Base-by-base conservation (phyloP, 2,113 vertebrate genomes). In the Perca flavescens region DNA sequence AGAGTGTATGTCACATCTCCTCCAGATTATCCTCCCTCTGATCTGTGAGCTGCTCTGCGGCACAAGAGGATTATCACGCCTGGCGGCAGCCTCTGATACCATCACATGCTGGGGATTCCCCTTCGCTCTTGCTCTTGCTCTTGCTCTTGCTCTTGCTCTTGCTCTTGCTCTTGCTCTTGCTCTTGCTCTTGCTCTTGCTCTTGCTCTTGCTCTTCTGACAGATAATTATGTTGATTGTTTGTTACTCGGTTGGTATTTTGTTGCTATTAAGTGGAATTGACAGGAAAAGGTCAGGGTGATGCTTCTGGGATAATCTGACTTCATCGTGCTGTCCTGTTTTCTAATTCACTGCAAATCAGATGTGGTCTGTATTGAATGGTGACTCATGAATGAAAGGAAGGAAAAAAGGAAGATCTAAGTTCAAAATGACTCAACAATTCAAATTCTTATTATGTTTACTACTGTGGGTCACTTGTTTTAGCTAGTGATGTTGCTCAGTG, bases 41-140 rank as follows among this genome's bases (percentile, higher is more conserved):
- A 91, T 93, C 87, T 91, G 82, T 61, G 86, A 89, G 88, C 80
- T 82, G 74, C 81, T 89, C 78, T 72, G 77, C 21, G 56, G 89
- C 75, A 77, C 89, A 63, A 71, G 84, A 86, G 89, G 86, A 90
- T 92, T 92, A 93, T 76, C 65, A 56, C 28, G 49, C 82, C 80
- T 88, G 52, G 34, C 47, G n/a, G 86, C 69, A 65, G 68, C 53
- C 1, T 77, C 50, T 75, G 82, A 71, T 86, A 22, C 53, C 56
- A 67, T 88, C 85, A 4, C 66, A 12, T 74, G 60, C 82, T 40
- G 31, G n/a, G 66, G 49, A 64, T 73, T 63, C 76, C 85, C 84
- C 67, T 43, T 46, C 15, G 2, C 54, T 3, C 36, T 6, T 40
- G 61, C 52, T 43, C 40, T 34, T 34, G 34, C 8, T 40, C 10